phyloP scores from a whole-genome alignment of 2,888 invertebrate genomes.

The Dicyrtomina minuta region DNA sequence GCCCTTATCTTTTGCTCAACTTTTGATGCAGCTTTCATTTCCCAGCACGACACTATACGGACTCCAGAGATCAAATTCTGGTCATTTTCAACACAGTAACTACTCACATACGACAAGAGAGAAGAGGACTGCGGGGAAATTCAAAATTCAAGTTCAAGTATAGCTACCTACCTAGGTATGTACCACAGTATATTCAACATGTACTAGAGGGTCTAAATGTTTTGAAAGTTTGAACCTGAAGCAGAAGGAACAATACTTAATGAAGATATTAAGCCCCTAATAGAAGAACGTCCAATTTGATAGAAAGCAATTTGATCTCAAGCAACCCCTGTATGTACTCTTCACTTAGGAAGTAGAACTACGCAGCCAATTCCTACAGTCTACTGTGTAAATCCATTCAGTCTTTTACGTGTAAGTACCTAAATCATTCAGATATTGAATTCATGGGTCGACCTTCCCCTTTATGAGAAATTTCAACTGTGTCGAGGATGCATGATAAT shows the following conservation, averaged over 20 bases:
- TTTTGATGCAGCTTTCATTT: too few species aligned
- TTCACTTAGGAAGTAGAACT: not conserved
- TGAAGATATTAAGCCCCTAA: slow-evolving; percentile 16
- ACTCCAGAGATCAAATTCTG: slow-evolving; percentile 12
- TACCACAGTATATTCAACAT: too few species aligned
- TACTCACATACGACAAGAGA: too few species aligned
- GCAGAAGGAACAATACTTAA: slow-evolving; percentile 10
- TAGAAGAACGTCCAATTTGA: slow-evolving; percentile 9
- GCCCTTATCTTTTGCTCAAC: too few species aligned
- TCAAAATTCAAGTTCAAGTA: too few species aligned
- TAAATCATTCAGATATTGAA: too few species aligned
- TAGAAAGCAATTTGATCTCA: slow-evolving; percentile 14
- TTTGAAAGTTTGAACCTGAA: too few species aligned
- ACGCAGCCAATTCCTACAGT: not conserved
- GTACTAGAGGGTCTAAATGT: too few species aligned
- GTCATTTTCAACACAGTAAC: slow-evolving; percentile 2
- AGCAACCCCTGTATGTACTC: not conserved
- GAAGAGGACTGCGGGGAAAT: too few species aligned
- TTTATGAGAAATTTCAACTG: not conserved
- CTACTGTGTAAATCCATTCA: not conserved
- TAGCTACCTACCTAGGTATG: too few species aligned
- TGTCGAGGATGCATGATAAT: slow-evolving; percentile 4
- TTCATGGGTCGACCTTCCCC: not conserved
- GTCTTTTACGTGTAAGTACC: too few species aligned
- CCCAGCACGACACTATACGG: too few species aligned